Base-by-base conservation (phyloP, 2,797 vertebrate genomes). In the Adelosebastes latens region DNA sequence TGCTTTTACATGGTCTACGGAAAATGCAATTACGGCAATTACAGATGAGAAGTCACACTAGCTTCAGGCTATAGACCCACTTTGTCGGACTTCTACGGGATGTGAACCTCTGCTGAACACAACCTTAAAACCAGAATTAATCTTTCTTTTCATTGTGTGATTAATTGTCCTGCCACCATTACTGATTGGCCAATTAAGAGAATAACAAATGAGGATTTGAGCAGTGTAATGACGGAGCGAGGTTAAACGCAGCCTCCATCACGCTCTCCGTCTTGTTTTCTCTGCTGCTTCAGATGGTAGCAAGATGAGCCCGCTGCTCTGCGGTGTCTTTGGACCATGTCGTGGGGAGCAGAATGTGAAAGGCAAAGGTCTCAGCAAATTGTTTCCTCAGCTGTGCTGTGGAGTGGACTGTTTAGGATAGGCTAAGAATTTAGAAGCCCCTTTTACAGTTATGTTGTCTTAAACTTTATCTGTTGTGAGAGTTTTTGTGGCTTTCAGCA, bases 381-480 rank as follows among this genome's bases (percentile, higher is more conserved):
- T 94, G 93, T 94, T 95, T 93, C 92, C 87, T 92, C 92, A 94
- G 94, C 93, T 95, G 94, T 72, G 80, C 72, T 18, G 64, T 82
- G 82, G 79, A 83, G 61, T 58, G 75, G 70, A 69, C 71, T 85
- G 74, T 87, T 84, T 84, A 79, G 72, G 80, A 80, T 18, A 75
- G 75, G 63, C 58, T 77, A 69, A 80, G 77, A 88, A 73, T 87
- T 86, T 63, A 53, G 59, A 75, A 81, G 76, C 63, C 65, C 46
- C 79, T 76, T 76, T 72, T 77, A 60, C 72, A 82, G 79, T 83
- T 76, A 55, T 89, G 89, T 91, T 92, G 72, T 93, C 69, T 88
- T 91, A 83, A 86, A 92, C 81, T 81, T 83, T 77, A 24, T 70
- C 67, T 82, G 75, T 60, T 86, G 69, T 79, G 72, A 79, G 74